Conservation (phyloP, 2,888 invertebrate species). For the Drosophila birchii region DNA sequence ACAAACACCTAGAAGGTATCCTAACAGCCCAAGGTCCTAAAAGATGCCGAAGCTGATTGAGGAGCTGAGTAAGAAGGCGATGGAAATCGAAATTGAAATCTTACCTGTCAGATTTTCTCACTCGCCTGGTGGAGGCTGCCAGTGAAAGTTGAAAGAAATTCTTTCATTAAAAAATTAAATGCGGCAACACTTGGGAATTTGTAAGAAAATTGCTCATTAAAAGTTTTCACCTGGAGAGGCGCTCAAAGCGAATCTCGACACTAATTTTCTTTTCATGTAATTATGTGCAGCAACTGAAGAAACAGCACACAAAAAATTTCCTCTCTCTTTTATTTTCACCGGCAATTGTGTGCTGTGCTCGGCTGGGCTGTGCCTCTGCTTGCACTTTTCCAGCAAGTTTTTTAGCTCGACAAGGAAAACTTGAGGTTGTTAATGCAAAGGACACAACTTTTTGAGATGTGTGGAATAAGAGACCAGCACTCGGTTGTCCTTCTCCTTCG, state of each 20-base stretch:
- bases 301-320: slow-evolving; percentile 32
- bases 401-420: slow-evolving; percentile 14
- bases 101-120: slow-evolving; percentile 40
- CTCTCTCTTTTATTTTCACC: slow-evolving; percentile 23
- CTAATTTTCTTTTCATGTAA: slow-evolving; percentile 75
- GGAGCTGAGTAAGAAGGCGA: slow-evolving; percentile 21
- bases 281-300: slow-evolving; percentile 64
- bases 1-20: slow-evolving; percentile 45
- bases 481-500: background rate
- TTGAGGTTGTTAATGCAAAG: slow-evolving; percentile 21
- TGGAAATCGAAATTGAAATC: slow-evolving; percentile 36
- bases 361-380: slow-evolving; percentile 3
- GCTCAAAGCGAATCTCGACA: slow-evolving; percentile 76
- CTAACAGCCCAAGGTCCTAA: slow-evolving; percentile 9
- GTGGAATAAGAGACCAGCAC: slow-evolving; percentile 1
- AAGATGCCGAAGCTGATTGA: slow-evolving; percentile 29
- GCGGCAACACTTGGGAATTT: slow-evolving; percentile 78
- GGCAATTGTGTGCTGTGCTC: slow-evolving; percentile 25
- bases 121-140: slow-evolving; percentile 16
- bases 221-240: slow-evolving; percentile 76
- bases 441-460: slow-evolving; percentile 37
- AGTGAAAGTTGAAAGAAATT: slow-evolving; percentile 32
- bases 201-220: slow-evolving; percentile 80
- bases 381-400: slow-evolving; percentile 35
- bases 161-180: slow-evolving; percentile 79